Percentiles rank a stretch among this genome's conserved stretches.
These are phyloP conservation scores for Taurulus bubalis DNA, from an alignment of 2,113 vertebrate genomes.

Conservation along the genomic window DNA sequence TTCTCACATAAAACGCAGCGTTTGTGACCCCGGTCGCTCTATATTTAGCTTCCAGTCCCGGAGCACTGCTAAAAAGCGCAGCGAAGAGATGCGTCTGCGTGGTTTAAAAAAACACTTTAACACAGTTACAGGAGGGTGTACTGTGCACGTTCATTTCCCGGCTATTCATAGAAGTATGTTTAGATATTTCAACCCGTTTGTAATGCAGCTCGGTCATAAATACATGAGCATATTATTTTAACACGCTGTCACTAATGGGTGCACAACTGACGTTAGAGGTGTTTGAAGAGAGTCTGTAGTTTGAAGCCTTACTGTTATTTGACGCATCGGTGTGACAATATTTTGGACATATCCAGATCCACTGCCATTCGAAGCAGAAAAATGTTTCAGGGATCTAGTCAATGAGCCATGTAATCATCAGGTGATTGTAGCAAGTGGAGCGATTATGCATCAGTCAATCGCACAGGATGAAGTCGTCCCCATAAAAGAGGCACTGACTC, in stretches of 20 bases:
- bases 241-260: too few relatives aligned
- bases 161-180: conserved; percentile 8
- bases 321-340: background rate
- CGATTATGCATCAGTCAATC: background rate
- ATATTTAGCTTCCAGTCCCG: conserved; percentile 71
- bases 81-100: conserved; percentile 37
- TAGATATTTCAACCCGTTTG: background rate
- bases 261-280: background rate
- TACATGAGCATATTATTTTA: too few relatives aligned
- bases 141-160: background rate
- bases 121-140: background rate
- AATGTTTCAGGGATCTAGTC: background rate
- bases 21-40: conserved; percentile 56
- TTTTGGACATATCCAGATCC: background rate
- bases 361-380: background rate
- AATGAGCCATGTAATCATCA: background rate
- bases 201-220: too few relatives aligned
- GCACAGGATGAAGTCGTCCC: background rate
- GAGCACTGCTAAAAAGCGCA: conserved; percentile 36
- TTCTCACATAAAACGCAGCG: conserved; percentile 26
- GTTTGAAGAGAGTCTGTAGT: too few relatives aligned
- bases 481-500: background rate
- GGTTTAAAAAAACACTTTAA: conserved; percentile 16
- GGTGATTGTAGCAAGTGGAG: background rate
- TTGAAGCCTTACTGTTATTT: background rate